phyloP scores from a whole-genome alignment of 1,140 invertebrate genomes.

The Pinna nobilis region DNA sequence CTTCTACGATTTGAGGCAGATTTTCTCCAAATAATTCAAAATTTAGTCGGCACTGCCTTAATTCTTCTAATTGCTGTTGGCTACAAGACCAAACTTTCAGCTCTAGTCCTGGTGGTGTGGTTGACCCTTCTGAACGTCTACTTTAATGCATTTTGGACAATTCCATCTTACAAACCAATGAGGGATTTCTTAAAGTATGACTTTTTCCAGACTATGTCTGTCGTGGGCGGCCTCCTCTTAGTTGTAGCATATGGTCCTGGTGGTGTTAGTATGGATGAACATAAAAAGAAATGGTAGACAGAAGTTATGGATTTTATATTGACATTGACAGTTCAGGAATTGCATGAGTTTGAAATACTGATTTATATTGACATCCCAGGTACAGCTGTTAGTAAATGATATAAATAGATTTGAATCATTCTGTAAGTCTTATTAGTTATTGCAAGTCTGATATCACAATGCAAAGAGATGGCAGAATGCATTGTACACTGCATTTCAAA shows the following conservation, averaged over 20 bases:
- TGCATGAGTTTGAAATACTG: no score
- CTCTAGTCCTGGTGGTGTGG: slow-evolving; percentile 93
- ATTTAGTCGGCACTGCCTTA: slow-evolving; percentile 93
- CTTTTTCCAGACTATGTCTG: slow-evolving; percentile 99
- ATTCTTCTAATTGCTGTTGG: slow-evolving; percentile 97
- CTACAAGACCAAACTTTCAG: slow-evolving; percentile 98
- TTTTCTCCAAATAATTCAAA: slow-evolving; percentile 84
- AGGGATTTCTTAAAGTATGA: slow-evolving; percentile 99
- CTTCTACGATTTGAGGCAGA: slow-evolving; percentile 90
- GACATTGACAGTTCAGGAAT: background rate
- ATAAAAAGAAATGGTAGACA: slow-evolving; percentile 97
- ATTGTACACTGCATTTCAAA: slow-evolving; percentile 3
- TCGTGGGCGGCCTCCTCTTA: slow-evolving; percentile 99
- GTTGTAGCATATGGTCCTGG: slow-evolving; percentile 98
- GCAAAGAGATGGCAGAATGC: no score
- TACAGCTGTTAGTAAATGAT: no score
- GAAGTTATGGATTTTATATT: slow-evolving; percentile 5
- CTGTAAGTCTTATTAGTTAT: no score
- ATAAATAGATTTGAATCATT: no score
- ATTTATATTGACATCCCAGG: no score
- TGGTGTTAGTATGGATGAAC: slow-evolving; percentile 98
- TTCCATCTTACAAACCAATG: slow-evolving; percentile 94
- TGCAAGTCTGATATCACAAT: no score
- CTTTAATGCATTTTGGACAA: slow-evolving; percentile 98
- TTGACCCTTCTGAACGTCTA: slow-evolving; percentile 95